Conservation (phyloP, 2,113 vertebrate species). For the Pteruthius melanotis region DNA sequence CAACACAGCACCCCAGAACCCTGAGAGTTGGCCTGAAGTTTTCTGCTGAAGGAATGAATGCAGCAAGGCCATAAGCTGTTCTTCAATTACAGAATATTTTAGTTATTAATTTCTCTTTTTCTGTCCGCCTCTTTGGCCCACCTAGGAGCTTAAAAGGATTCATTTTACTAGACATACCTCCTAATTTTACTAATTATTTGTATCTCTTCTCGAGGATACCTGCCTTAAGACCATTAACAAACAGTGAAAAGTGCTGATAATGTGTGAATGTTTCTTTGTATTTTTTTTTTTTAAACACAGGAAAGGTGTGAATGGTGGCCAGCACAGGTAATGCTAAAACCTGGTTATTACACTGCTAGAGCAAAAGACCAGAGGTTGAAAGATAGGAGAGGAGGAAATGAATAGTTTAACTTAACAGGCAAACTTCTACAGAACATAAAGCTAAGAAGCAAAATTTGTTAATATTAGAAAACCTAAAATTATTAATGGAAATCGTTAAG, state of each 20-base stretch:
- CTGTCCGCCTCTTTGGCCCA: neutral
- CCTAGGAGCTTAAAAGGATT: neutral
- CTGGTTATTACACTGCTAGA: neutral
- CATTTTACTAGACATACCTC: neutral
- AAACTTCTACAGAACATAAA: neutral
- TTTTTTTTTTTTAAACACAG: neutral
- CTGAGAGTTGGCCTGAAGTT: neutral
- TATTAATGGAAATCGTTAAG: neutral
- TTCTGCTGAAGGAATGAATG: neutral
- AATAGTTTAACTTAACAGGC: neutral
- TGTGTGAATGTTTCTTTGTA: neutral
- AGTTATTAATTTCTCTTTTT: neutral
- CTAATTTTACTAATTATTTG: neutral
- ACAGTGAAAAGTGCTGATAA: neutral
- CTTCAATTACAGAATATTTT: neutral
- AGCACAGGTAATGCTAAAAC: fast-evolving
- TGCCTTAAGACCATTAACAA: neutral
- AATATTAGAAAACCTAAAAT: neutral
- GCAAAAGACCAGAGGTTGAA: neutral
- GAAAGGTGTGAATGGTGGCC: neutral
- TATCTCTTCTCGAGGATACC: neutral
- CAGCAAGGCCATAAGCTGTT: neutral
- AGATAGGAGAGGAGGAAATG: neutral
- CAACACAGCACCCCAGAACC: neutral
- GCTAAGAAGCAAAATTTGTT: neutral